Base-by-base conservation (phyloP, 2,797 vertebrate genomes). In the Catostomus latipinnis region DNA sequence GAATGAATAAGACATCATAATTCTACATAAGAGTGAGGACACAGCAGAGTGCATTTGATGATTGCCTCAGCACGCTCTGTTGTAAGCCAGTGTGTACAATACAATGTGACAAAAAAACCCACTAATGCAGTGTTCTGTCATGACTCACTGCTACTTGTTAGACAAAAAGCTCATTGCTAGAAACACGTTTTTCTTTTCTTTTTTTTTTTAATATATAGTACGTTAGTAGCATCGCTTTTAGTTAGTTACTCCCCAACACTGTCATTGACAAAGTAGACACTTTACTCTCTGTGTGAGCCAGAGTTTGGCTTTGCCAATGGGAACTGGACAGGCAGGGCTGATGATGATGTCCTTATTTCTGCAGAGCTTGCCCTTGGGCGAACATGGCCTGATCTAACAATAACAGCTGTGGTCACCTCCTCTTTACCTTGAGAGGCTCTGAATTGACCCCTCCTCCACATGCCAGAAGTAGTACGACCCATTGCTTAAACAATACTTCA, bases 351-450 rank as follows among this genome's bases (percentile, higher is more conserved):
- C 87, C 87, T 85, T 71, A 82, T 89, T 88, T 83, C 82, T 75
- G 74, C 82, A 71, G 60, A 71, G 60, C 16, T 56, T 43, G 5
- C 53, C 12, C 49, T 48, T 18, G 5, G 46, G 67, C 12, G 53
- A 52, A 22, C 22, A 57, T 85, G 84, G 78, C 81, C 80, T 54
- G 57, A 75, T 83, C 78, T 77, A 85, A 14, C 45, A 58, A 77
- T 78, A 88, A 87, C 88, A 89, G 86, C 87, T 87, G 87, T 90
- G 90, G 91, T 91, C 91, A 92, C 86, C 90, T 86, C 85, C 67
- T 76, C 61, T 86, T 81, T 83, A 86, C 54, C 71, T 63, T 66
- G 78, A 50, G 8, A 62, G 6, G 22, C 56, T n/a, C 54, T 76
- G 49, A 75, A 69, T 58, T 6, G 63, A 34, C 62, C 54, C 9